Percentiles rank a stretch among this genome's conserved stretches.
Conservation (phyloP, 2,113 vertebrate genomes). For the Puntigrus tetrazona region DNA sequence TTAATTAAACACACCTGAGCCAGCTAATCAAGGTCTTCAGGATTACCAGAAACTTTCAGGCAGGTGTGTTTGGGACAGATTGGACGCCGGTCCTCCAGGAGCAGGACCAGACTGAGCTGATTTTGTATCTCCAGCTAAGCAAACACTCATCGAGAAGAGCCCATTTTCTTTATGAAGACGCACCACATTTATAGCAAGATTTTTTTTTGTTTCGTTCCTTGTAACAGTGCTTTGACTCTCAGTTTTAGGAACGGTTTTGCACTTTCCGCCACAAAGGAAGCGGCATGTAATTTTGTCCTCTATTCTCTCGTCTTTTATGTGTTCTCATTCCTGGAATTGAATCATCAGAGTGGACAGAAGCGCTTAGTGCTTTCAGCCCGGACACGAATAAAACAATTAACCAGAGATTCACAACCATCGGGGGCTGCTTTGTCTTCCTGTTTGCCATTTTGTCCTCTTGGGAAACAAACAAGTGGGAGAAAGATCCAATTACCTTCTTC, state of each 20-base stretch:
- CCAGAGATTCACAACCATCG: slow-evolving; percentile 53
- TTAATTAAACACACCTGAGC: neutral
- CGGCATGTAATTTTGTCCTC: slow-evolving; percentile 11
- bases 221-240: neutral
- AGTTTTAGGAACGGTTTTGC: neutral
- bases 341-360: slow-evolving; percentile 33
- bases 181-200: neutral
- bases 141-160: neutral
- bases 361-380: slow-evolving; percentile 33
- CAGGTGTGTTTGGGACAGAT: neutral
- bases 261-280: neutral
- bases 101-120: neutral
- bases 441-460: slow-evolving; percentile 56
- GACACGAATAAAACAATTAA: slow-evolving; percentile 49
- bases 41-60: neutral
- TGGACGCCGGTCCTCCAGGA: neutral
- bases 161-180: neutral
- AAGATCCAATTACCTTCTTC: slow-evolving; percentile 72
- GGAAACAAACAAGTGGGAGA: slow-evolving; percentile 64
- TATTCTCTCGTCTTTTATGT: neutral
- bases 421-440: slow-evolving; percentile 49
- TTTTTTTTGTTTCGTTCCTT: neutral
- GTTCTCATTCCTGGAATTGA: slow-evolving; percentile 32
- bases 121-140: neutral
- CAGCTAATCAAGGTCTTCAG: neutral